A percentile compares a stretch with the other conserved stretches of the same genome.
Evolutionary conservation across 2,888 invertebrate genomes (phyloP).

Genomic region (Melipona bicolor): DNA sequence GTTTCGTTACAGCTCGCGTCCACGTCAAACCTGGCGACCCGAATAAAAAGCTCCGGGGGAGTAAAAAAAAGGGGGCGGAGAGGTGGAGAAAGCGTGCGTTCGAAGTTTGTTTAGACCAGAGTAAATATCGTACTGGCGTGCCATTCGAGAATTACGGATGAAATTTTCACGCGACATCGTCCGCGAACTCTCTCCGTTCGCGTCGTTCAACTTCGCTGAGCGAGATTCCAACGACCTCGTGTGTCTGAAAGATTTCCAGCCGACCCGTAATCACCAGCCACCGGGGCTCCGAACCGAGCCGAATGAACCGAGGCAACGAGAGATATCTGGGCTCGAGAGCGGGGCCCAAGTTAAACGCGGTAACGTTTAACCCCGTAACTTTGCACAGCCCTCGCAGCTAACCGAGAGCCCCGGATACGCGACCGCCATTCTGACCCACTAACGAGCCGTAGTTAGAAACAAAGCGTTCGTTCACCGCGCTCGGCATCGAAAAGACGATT

Average conservation of each 20-base stretch:
- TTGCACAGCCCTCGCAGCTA: not conserved
- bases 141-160: conserved; percentile 22
- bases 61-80: too few species aligned
- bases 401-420: not conserved
- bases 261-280: too few species aligned
- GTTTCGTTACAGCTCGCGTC: conserved; percentile 38
- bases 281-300: not conserved
- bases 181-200: not conserved
- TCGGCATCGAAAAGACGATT: conserved; percentile 31
- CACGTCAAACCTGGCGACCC: conserved; percentile 26
- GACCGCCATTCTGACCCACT: conserved; percentile 32
- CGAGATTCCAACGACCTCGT: not conserved
- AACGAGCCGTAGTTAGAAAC: conserved; percentile 32
- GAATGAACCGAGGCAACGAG: not conserved
- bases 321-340: not conserved
- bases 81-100: not conserved
- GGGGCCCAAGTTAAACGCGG: not conserved
- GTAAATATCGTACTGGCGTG: conserved; percentile 6
- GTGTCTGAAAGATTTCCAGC: not conserved
- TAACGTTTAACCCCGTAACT: not conserved
- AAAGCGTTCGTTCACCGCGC: conserved; percentile 26
- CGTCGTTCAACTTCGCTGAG: not conserved
- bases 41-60: not conserved
- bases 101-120: conserved; percentile 3
- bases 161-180: conserved; percentile 8